phyloP scores from a whole-genome alignment of 1,140 invertebrate species.

The Lordiphosa mommai region DNA sequence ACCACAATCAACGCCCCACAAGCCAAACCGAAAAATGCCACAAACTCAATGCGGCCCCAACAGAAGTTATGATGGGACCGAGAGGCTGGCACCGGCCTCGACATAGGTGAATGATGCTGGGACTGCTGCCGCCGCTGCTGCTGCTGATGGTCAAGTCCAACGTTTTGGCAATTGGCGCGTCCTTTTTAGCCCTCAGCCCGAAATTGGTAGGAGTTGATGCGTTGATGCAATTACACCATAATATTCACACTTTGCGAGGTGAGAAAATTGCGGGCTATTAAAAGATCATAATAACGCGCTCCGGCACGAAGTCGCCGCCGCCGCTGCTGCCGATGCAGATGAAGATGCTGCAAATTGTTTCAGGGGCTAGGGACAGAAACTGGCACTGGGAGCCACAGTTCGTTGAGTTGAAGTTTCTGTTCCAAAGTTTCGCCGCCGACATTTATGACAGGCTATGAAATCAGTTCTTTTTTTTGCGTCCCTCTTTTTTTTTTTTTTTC shows the following conservation, averaged over 20 bases:
- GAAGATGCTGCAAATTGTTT: conserved; percentile 71
- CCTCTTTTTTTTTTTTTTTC: conserved; percentile 2
- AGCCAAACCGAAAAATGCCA: conserved; percentile 13
- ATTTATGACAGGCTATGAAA: conserved; percentile 76
- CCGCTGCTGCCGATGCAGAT: conserved; percentile 30
- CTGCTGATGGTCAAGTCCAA: conserved; percentile 8
- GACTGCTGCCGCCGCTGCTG: background rate
- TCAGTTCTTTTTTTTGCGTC: conserved; percentile 21
- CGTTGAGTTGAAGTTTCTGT: conserved; percentile 25
- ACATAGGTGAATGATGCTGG: conserved; percentile 8
- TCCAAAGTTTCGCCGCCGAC: conserved; percentile 57
- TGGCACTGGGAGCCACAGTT: background rate
- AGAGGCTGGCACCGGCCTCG: conserved; percentile 26
- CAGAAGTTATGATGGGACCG: conserved; percentile 70
- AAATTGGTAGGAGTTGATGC: conserved; percentile 80
- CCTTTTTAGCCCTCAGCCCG: conserved; percentile 63
- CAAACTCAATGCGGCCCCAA: conserved; percentile 45
- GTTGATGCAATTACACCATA: conserved; percentile 80
- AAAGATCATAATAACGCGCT: conserved; percentile 75
- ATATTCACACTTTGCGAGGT: conserved; percentile 80
- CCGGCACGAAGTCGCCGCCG: conserved; percentile 24
- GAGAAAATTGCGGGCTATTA: conserved; percentile 80
- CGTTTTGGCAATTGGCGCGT: conserved; percentile 70
- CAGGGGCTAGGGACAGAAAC: conserved; percentile 6
- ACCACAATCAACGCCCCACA: conserved; percentile 74